Evolutionary conservation across 2,113 vertebrate genomes (phyloP), one percentile per base, ranked within the genome.

Genomic region (Catharus bicknelli): DNA sequence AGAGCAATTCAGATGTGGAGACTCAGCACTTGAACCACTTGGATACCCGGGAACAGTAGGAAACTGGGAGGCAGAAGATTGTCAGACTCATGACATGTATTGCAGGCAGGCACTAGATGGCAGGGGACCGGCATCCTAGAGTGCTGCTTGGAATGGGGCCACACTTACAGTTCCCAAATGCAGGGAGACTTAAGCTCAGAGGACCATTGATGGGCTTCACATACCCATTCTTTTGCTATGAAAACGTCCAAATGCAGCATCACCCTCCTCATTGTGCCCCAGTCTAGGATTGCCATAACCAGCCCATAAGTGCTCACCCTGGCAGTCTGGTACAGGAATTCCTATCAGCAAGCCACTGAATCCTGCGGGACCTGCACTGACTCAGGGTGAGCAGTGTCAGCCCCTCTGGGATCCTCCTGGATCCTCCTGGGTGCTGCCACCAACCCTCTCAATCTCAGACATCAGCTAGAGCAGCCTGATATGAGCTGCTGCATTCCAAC

Each of bases 101-200:
- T 92, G 95, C 95, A 93, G 95, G 82, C 93, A 91, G 89, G 91
- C 90, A 73, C 93, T 96, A 96, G 94, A 92, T 95, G 94, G 95
- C 95, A 93, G 95, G 96, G 96, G 90, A 95, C 76, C 32, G 79
- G 88, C 92, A 93, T 95, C 96, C 90, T 90, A 68, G 88, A 95
- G 95, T 69, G 95, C 83, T 84, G 70, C 58, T 82, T 96, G 93
- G 94, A 95, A 93, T 79, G 89, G 84, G 92, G 93, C 93, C 87
- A 73, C 89, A 29, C 67, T 94, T 87, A 23, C 80, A 90, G 86
- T 83, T 94, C 90, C 80, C 75, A 91, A 88, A 95, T 80, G 92
- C 90, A 30, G 92, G 88, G 83, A 93, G 83, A 86, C 90, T 87
- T 84, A 12, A 58, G 90, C 88, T 94, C 79, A 27, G 77, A 94